phyloP scores from a whole-genome alignment of 1,140 invertebrate genomes.

The Aphelinus certus region DNA sequence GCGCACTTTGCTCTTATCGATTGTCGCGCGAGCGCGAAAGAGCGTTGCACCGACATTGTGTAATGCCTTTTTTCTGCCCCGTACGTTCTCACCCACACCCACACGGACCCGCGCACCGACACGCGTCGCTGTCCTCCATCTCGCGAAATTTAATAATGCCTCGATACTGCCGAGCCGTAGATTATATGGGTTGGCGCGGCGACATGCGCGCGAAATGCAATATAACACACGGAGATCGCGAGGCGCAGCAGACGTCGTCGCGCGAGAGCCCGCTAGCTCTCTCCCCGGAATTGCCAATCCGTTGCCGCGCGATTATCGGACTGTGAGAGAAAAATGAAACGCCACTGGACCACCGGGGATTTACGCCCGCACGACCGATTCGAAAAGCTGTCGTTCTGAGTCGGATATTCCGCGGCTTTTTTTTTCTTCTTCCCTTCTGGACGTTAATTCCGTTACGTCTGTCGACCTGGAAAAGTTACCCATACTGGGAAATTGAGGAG shows the following conservation, averaged over 20 bases:
- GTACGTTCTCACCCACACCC: too few relatives aligned
- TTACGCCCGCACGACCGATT: too few relatives aligned
- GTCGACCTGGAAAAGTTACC: too few relatives aligned
- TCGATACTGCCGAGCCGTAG: constrained; percentile 46
- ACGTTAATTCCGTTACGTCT: not conserved
- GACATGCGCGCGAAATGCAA: too few relatives aligned
- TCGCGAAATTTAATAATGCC: constrained; percentile 51
- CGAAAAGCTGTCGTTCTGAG: constrained; percentile 5
- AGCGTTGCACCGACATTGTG: not conserved
- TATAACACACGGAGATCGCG: too few relatives aligned
- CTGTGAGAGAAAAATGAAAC: too few relatives aligned
- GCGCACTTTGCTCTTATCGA: constrained; percentile 25
- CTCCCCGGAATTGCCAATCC: constrained; percentile 48
- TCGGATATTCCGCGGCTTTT: constrained; percentile 27
- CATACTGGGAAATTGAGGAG: too few relatives aligned
- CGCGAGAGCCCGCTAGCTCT: not conserved
- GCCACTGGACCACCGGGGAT: too few relatives aligned
- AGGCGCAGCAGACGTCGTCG: not conserved
- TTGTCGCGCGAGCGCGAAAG: not conserved
- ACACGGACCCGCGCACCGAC: too few relatives aligned
- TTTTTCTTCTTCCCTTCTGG: not conserved
- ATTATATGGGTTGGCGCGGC: constrained; percentile 43
- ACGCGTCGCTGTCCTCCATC: not conserved
- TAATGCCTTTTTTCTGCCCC: constrained; percentile 8
- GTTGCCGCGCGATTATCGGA: constrained; percentile 46